Percentiles rank a stretch among this genome's conserved stretches.
Conservation (phyloP, 2,113 vertebrate genomes). For the Catharus bicknelli region DNA sequence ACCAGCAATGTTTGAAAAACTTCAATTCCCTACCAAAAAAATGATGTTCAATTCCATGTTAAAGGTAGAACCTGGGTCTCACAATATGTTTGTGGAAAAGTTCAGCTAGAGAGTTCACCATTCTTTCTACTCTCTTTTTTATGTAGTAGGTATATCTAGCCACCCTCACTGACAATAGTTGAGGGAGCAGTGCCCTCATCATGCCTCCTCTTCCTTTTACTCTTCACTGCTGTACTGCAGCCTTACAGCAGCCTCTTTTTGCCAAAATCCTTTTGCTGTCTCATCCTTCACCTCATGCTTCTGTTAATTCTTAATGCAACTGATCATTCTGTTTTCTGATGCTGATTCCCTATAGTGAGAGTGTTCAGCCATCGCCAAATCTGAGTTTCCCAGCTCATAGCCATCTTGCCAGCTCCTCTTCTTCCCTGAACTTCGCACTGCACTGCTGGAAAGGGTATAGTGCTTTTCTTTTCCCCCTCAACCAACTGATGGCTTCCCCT, state of each 20-base stretch:
- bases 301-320: not conserved
- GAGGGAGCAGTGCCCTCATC: not conserved
- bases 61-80: not conserved
- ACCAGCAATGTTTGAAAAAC: not conserved
- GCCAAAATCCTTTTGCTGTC: not conserved
- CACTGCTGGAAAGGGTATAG: not conserved
- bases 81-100: not conserved
- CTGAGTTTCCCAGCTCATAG: not conserved
- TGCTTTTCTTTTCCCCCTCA: not conserved
- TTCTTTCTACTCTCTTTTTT: not conserved
- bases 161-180: not conserved
- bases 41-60: not conserved
- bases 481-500: rapidly evolving
- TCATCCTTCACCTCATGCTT: not conserved
- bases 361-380: not conserved
- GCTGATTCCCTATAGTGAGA: not conserved
- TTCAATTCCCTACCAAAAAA: not conserved
- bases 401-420: not conserved
- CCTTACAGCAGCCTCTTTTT: not conserved
- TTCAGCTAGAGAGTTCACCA: not conserved
- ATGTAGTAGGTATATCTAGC: not conserved
- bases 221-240: not conserved
- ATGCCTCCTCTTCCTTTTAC: not conserved
- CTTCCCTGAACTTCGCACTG: not conserved
- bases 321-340: not conserved